phyloP scores from a whole-genome alignment of 2,888 invertebrate species.

The Stenchaetothrips biformis region DNA sequence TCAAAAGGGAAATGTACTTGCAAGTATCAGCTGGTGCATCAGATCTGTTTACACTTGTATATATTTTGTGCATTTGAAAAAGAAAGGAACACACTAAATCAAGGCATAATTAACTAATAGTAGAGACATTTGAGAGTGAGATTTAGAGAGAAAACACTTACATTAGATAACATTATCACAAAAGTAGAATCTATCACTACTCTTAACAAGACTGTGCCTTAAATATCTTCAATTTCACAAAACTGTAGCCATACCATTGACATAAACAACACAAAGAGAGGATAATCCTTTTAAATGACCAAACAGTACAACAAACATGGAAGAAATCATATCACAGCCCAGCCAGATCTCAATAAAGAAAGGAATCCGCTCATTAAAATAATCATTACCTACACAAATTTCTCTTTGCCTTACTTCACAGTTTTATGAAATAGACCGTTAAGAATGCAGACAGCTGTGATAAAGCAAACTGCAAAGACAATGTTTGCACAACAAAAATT shows the following conservation, averaged over 20 bases:
- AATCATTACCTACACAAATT: background rate
- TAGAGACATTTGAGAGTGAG: too few relatives aligned
- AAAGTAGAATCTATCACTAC: background rate
- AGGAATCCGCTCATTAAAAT: background rate
- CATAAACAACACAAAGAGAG: background rate
- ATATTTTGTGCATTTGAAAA: too few relatives aligned
- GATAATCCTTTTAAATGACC: background rate
- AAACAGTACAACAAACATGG: constrained; percentile 5
- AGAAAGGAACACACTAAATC: too few relatives aligned
- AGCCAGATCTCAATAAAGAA: background rate
- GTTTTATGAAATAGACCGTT: background rate
- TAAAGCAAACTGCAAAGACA: background rate
- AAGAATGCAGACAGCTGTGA: background rate
- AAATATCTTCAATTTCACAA: too few relatives aligned
- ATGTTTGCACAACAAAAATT: background rate
- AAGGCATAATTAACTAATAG: too few relatives aligned
- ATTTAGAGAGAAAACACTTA: too few relatives aligned
- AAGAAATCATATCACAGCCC: constrained; percentile 1
- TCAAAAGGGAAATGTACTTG: too few relatives aligned
- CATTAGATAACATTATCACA: background rate
- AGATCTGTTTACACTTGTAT: too few relatives aligned
- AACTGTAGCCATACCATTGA: too few relatives aligned
- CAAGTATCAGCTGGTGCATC: too few relatives aligned
- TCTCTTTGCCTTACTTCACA: background rate
- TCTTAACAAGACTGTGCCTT: background rate